Base-by-base conservation (phyloP, 2,888 invertebrate species). In the Pomacea canaliculata region DNA sequence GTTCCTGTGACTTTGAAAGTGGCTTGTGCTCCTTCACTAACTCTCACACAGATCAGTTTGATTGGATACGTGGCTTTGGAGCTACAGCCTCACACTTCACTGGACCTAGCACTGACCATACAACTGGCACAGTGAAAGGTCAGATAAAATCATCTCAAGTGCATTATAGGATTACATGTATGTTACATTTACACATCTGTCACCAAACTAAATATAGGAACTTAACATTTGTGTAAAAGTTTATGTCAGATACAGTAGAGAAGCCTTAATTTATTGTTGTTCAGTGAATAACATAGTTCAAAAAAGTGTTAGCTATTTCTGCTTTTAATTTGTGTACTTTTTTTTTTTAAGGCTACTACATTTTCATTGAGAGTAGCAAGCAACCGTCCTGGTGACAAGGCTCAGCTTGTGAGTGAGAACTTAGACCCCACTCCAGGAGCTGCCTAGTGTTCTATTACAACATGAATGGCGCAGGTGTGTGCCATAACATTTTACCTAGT, bases 301-400 rank as follows among this genome's bases (percentile, higher is more conserved):
- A 37, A 37, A 37, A 37, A 37, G 5, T 37, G 37, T 37, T 37
- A n/a, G 37, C 37, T 37, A 5, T 37, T 37, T 37, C 37, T 37
- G 37, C 5, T 5, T 37, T 37, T 37, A 37, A 37, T 37, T 37
- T 37, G 37, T 37, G 5, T 37, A 37, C 5, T 5, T 4, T 81
- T 83, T 81, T 83, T 2, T 71, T 80, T 10, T 62, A 72, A n/a
- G 88, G 89, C 12, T 84, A 85, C 73, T 89, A 89, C 81, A 82
- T 89, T 82, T 89, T 88, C 80, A 88, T 88, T n/a, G 89, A 88
- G 76, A 80, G 93, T 1, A 91, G 92, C 12, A 93, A 92, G n/a
- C 81, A 77, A 93, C 2, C 89, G 92, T 70, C 83, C 92, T 80
- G 93, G 93, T 4, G 93, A 93, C 83, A 90, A 90, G 67, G 93